Base-by-base conservation (phyloP, 2,888 invertebrate species). In the Pardosa pseudoannulata region DNA sequence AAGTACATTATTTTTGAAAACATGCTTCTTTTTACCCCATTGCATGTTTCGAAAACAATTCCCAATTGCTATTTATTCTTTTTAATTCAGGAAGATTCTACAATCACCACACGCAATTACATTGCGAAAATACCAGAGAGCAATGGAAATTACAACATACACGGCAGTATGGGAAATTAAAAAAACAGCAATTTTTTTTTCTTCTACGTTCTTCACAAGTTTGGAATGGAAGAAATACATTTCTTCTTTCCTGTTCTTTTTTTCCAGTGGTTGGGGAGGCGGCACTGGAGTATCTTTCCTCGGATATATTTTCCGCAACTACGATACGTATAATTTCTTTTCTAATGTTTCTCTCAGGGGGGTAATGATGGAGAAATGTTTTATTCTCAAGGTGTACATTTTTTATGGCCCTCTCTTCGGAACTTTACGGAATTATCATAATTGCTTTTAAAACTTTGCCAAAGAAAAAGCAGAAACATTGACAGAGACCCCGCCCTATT, bases 321-420 rank as follows among this genome's bases (percentile, higher is more conserved):
- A 16, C 16, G 16, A 46, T 46, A 46, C 46, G 16, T 46, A 46
- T 46, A 46, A 46, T 46, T 46, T 46, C 46, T 46, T 46, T 46
- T 46, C 46, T 46, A 46, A 46, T 46, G 46, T 46, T 16, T 46
- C 16, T 46, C 46, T 46, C n/a, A n/a, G n/a, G 46, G 46, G 46
- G 46, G 46, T 46, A 46, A 46, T 46, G 46, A 46, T 16, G 46
- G 46, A 13, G 46, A 46, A 46, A 46, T 46, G 46, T 46, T 46
- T 46, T 46, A 46, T 46, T 46, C 46, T 46, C 46, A 46, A 46
- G 46, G 46, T 46, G 46, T 46, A 46, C 11, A 16, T 2, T 13
- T 6, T 46, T 46, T 13, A 6, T 16, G 46, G 7, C 2, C 13
- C 46, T 46, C 46, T 46, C 46, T 6, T 5, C 9, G 16, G 46